Percentiles rank a stretch among this genome's conserved stretches.
phyloP scores from a whole-genome alignment of 2,888 invertebrate genomes.

The Troides oblongomaculatus region DNA sequence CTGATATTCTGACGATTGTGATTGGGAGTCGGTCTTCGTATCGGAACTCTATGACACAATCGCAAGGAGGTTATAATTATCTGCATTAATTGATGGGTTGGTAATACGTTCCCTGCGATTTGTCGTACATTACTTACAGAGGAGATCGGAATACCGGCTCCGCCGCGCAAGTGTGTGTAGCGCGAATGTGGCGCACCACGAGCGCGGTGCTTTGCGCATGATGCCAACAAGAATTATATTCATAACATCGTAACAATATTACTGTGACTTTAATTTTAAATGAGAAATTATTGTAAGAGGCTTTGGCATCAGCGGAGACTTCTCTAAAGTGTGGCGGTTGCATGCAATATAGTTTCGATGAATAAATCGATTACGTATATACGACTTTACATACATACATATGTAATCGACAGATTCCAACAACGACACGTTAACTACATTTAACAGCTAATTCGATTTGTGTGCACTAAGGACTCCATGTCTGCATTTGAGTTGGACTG shows the following conservation, averaged over 20 bases:
- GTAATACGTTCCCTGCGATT: slow-evolving; percentile 35
- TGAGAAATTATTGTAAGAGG: not conserved
- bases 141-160: slow-evolving; percentile 72
- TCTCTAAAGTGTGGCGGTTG: slow-evolving; percentile 57
- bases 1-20: slow-evolving; percentile 54
- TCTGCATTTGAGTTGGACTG: slow-evolving; percentile 53
- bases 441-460: slow-evolving; percentile 56
- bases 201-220: slow-evolving; percentile 45
- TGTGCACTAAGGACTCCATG: slow-evolving; percentile 65
- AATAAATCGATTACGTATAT: slow-evolving; percentile 40
- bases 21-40: slow-evolving; percentile 59
- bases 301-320: slow-evolving; percentile 52
- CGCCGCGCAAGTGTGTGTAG: slow-evolving; percentile 74
- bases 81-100: slow-evolving; percentile 34
- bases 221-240: slow-evolving; percentile 42
- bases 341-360: slow-evolving; percentile 63
- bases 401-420: slow-evolving; percentile 40
- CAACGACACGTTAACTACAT: slow-evolving; percentile 57
- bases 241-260: not conserved
- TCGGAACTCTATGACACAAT: slow-evolving; percentile 40
- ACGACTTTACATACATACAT: not conserved
- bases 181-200: slow-evolving; percentile 49
- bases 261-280: not conserved
- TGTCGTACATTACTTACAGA: slow-evolving; percentile 37
- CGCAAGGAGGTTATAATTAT: slow-evolving; percentile 35